Percentiles rank a stretch among this genome's conserved stretches.
Conservation (phyloP, 2,113 vertebrate species). For the Rattus rattus region DNA sequence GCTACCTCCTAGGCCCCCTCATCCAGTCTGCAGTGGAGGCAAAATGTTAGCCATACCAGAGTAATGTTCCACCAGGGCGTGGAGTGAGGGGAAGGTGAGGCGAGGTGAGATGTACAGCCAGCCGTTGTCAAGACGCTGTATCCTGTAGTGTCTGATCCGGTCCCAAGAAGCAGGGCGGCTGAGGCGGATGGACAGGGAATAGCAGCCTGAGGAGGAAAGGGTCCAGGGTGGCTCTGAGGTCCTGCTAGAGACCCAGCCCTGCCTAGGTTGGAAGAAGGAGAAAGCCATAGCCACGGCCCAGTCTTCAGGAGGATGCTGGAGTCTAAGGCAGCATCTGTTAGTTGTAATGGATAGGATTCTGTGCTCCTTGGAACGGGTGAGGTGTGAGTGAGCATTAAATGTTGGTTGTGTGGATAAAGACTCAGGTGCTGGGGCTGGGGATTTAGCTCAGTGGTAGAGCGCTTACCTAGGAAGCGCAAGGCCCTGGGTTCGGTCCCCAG, state of each 20-base stretch:
- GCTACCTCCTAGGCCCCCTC: neutral
- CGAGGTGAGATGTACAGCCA: constrained; percentile 91
- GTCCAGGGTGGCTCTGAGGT: neutral
- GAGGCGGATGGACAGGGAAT: constrained; percentile 88
- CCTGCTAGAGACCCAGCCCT: neutral
- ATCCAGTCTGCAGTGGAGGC: neutral
- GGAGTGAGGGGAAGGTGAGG: constrained; percentile 90
- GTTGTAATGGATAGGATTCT: neutral
- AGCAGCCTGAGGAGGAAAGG: constrained; percentile 83
- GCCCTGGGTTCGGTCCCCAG: no score
- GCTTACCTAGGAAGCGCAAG: no score
- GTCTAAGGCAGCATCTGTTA: neutral
- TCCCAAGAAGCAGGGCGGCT: constrained; percentile 77
- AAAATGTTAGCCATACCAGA: constrained; percentile 82
- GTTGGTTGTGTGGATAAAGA: neutral
- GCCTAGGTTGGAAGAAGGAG: neutral
- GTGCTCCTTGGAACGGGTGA: neutral
- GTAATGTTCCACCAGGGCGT: constrained; percentile 91
- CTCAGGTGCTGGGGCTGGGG: neutral
- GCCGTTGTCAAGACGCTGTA: constrained; percentile 88
- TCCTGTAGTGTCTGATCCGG: constrained; percentile 90
- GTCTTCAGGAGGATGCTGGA: neutral
- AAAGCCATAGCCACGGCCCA: neutral
- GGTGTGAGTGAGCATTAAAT: neutral
- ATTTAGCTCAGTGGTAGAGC: no score